Evolutionary conservation across 2,113 vertebrate species (phyloP).

Genomic region (Anser cygnoides): DNA sequence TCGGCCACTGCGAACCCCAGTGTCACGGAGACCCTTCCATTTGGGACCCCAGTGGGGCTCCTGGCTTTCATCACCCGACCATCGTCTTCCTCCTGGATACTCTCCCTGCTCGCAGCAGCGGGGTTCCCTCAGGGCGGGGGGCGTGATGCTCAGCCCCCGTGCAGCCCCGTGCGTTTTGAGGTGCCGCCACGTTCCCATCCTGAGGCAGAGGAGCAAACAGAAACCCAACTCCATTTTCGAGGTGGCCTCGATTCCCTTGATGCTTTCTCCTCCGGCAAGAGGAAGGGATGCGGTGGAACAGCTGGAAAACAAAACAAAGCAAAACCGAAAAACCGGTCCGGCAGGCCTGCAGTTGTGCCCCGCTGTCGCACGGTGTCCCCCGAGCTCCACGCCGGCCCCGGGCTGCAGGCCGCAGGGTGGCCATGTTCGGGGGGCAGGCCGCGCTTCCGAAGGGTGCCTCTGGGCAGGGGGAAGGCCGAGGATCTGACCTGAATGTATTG

Average conservation of each 20-base stretch:
- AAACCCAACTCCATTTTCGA: background rate
- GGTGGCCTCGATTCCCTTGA: background rate
- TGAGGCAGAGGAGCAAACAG: background rate
- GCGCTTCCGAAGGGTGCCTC: background rate
- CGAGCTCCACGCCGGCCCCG: background rate
- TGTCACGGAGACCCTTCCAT: background rate
- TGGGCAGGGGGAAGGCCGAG: background rate
- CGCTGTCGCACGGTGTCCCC: conserved; percentile 53
- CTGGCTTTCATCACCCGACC: background rate
- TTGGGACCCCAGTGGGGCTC: rapidly evolving
- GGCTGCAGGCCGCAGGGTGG: too few relatives aligned
- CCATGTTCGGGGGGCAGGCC: background rate
- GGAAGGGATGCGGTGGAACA: background rate
- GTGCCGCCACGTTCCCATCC: background rate
- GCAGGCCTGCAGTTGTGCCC: conserved; percentile 22
- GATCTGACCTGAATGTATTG: background rate
- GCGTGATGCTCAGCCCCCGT: too few relatives aligned
- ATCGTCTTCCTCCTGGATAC: background rate
- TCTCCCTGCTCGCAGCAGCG: background rate
- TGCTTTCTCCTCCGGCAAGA: background rate
- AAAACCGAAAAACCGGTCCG: too few relatives aligned
- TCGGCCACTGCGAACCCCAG: background rate
- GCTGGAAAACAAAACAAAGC: background rate
- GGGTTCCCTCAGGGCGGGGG: rapidly evolving
- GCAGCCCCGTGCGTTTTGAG: background rate